phyloP scores from a whole-genome alignment of 1,140 invertebrate genomes.

The Pemphigus obesinymphae region DNA sequence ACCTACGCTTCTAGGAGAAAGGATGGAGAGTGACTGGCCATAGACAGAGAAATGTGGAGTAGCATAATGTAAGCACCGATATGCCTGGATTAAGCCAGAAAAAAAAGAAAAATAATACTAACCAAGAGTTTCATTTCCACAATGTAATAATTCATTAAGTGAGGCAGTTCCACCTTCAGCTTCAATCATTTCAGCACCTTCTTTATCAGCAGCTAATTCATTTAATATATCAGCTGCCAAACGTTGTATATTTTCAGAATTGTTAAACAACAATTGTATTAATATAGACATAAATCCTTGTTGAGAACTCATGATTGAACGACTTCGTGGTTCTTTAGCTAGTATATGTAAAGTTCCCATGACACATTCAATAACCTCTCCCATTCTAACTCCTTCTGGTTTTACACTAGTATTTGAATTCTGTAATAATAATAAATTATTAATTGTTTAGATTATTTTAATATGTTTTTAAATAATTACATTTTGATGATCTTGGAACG shows the following conservation, averaged over 20 bases:
- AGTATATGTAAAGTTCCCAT: conserved; percentile 95
- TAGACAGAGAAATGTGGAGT: too few relatives aligned
- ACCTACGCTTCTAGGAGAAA: too few relatives aligned
- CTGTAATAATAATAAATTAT: conserved; percentile 59
- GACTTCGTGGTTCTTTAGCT: conserved; percentile 88
- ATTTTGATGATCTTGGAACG: conserved; percentile 80
- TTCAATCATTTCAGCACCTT: conserved; percentile 95
- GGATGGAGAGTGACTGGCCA: too few relatives aligned
- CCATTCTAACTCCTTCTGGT: conserved; percentile 95
- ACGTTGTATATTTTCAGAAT: conserved; percentile 92
- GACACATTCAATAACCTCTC: conserved; percentile 95
- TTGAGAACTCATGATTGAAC: conserved; percentile 84
- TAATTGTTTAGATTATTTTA: background rate
- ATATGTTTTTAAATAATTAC: conserved; percentile 55
- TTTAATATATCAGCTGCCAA: conserved; percentile 91
- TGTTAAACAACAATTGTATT: conserved; percentile 79
- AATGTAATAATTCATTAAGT: conserved; percentile 90
- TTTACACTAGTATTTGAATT: conserved; percentile 64
- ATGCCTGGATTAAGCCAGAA: too few relatives aligned
- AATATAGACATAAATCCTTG: conserved; percentile 87
- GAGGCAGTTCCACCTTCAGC: conserved; percentile 93
- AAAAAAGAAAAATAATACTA: conserved; percentile 37
- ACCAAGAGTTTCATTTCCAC: conserved; percentile 75
- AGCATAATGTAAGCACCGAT: too few relatives aligned
- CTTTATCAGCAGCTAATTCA: conserved; percentile 91